Base-by-base conservation (phyloP, 2,113 vertebrate genomes). In the Saccopteryx bilineata region DNA sequence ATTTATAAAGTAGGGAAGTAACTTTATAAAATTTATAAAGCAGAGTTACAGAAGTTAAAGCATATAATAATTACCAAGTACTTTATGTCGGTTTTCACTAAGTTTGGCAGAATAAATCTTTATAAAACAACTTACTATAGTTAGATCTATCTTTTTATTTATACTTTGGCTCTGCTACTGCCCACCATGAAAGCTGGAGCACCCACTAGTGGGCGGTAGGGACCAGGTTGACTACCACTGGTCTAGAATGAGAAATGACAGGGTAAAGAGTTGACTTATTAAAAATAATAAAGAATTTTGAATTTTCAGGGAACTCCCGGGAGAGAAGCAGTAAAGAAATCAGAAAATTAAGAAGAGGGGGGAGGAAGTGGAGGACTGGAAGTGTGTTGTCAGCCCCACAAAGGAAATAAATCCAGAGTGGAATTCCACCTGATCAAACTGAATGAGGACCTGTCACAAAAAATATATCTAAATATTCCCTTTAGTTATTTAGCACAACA, bases 251-350 rank as follows among this genome's bases (percentile, higher is more conserved):
- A 80, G 46, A 90, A 81, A 68, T 69, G 52, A 21, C 17, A 33
- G 46, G 56, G 13, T 71, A 31, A 83, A 75, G 31, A 81, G 80
- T 46, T 52, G 65, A 88, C 26, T 66, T 79, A 39, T 50, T 79
- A 33, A 74, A 94, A 83, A 75, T 28, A 81, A 94, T 83, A 65
- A 88, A 78, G 3, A 79, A 58, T 58, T 92, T 88, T 94, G 71
- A 84, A 60, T 91, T 46, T 84, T 75, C 15, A 31, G 23, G 28
- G 72, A 24, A 39, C 81, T 90, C 63, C 28, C 23, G 68, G 0
- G 9, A 68, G 7, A 74, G 23, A 69, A 69, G 28, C 9, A 69
- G 52, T 39, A 76, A 93, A 75, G 26, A 66, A 26, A 48, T n/a
- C n/a, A 69, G 80, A 17, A 90, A 86, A 74, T 69, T 15, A 84